Evolutionary conservation across 2,888 invertebrate species (phyloP), one percentile per base, ranked within the genome.

Genomic region (Nowickia ferox): DNA sequence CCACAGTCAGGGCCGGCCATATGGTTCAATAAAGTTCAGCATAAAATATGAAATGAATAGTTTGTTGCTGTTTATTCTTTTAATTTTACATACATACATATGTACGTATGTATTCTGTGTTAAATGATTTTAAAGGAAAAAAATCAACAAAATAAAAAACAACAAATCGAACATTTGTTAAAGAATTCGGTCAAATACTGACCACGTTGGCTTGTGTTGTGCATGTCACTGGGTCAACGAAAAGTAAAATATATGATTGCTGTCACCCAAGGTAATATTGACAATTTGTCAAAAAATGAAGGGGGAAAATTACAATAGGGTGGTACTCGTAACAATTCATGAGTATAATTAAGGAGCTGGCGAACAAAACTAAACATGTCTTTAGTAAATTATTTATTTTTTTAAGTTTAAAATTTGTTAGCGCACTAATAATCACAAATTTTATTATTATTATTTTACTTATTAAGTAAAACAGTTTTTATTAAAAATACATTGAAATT

Each of bases 231-330:
- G 22, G 13, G 57, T 59, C 66, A 66, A 4, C n/a, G 9, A 78
- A 69, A 59, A 66, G 17, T 51, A 19, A 59, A 66, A 81, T 59
- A 59, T 74, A 61, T 68, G 40, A 66, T 22, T 51, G 66, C 59
- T 90, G 91, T 89, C 88, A 84, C 55, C 68, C 48, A 22, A 57
- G 63, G 78, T 88, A 89, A 87, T 89, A 89, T 89, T 90, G 90
- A 90, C 90, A 90, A 89, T 88, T 87, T 89, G 88, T 74, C 75
- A 80, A 51, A 86, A 68, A 40, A 55, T 17, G 15, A 38, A 19
- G 0, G 30, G 11, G 13, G n/a, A 2, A 6, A 19, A 66, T 53
- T 53, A 15, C 4, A 63, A 17, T 53, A 63, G 65, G 17, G 53
- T 17, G 17, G 17, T n/a, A n/a, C n/a, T n/a, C n/a, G n/a, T 40